Percentiles rank a stretch among this genome's conserved stretches.
Conservation (phyloP, 2,797 vertebrate genomes). For the Epinephelus malabaricus region DNA sequence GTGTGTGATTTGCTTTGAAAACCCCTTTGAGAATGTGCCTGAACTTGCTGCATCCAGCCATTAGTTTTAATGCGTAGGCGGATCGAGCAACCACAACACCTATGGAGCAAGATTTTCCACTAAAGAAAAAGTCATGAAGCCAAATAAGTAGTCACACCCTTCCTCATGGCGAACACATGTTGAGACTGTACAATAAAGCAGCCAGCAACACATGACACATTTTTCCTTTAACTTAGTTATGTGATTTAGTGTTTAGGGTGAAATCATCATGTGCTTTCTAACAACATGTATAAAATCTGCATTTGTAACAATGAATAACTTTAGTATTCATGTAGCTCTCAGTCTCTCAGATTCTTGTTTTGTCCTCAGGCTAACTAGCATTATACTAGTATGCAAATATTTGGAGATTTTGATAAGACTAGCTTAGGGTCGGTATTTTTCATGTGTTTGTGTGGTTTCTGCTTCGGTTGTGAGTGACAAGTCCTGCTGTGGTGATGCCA, state of each 20-base stretch:
- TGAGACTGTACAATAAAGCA: neutral
- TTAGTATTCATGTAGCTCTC: neutral
- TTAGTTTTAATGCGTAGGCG: conserved; percentile 59
- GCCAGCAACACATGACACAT: no score
- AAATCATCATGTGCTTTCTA: neutral
- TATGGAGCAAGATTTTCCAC: conserved; percentile 47
- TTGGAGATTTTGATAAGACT: neutral
- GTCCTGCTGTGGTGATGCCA: neutral
- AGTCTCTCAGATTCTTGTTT: neutral
- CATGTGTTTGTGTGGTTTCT: neutral
- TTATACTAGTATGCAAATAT: neutral
- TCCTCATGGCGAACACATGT: conserved; percentile 35
- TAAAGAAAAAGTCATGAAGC: conserved; percentile 46
- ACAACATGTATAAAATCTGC: conserved; percentile 1
- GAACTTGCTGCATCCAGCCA: conserved; percentile 53
- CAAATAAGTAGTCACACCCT: conserved; percentile 41
- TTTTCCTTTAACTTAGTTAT: neutral
- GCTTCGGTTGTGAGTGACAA: neutral
- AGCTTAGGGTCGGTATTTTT: neutral
- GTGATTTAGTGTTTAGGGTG: neutral
- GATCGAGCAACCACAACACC: conserved; percentile 51
- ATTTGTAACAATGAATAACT: neutral
- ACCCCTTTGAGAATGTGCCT: conserved; percentile 52
- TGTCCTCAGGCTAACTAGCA: conserved; percentile 7
- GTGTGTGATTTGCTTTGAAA: conserved; percentile 58